Evolutionary conservation across 2,113 vertebrate genomes (phyloP), one percentile per base, ranked within the genome.

Genomic region (Atractosteus spatula): DNA sequence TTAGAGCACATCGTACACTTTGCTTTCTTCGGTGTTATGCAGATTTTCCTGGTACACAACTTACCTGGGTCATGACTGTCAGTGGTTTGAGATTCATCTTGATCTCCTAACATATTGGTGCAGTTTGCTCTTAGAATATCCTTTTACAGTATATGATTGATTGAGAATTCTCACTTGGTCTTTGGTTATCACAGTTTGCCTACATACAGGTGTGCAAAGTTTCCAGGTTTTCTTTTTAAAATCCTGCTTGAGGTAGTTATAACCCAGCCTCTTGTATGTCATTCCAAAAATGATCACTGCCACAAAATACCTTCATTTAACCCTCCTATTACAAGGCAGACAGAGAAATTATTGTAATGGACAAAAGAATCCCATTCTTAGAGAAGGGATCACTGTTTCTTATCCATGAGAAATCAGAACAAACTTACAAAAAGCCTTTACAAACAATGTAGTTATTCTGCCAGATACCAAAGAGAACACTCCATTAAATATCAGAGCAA

Each of bases 381-480:
- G 74, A 72, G 54, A 75, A 75, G 72, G 76, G 76, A 69, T 72
- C 0, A 77, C 86, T 87, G 82, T 92, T 83, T 79, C 76, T 85
- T 93, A 86, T 90, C 89, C 87, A 76, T 86, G 89, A 88, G 89
- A 91, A 90, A 91, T 82, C 86, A 71, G 80, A 79, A 81, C 54
- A 74, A 76, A 68, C 67, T 70, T 86, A 85, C 80, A 64, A 78
- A 17, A 7, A 8, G 68, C 81, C 85, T 29, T 69, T 77, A 78
- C 73, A 41, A 73, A 92, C 80, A 92, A 88, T 79, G 84, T 70
- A 51, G 8, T 79, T 74, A 66, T 89, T 93, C 85, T 88, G 13
- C 2, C 0, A 42, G 11, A 8, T 0, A 71, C 47, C 43, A 67
- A 44, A 71, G 76, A 79, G 76, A 81, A 76, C 79, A 55, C 56